phyloP scores from a whole-genome alignment of 1,140 invertebrate species.

The Augochlora pura region DNA sequence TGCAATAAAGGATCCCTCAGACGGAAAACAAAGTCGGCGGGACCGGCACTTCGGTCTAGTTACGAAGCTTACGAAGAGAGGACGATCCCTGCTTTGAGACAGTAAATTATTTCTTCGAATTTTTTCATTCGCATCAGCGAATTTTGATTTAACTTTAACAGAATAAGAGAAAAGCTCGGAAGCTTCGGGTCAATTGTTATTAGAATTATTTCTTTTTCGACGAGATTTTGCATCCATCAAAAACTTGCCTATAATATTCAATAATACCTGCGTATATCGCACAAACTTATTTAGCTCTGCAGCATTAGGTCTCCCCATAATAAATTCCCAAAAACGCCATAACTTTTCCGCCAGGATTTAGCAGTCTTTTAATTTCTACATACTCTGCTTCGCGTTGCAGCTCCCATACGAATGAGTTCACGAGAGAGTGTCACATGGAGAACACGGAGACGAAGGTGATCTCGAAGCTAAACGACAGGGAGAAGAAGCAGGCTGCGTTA shows the following conservation, averaged over 20 bases:
- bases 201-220: no score
- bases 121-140: no score
- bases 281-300: no score
- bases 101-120: slow-evolving; percentile 81
- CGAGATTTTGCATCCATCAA: no score
- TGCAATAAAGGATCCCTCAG: slow-evolving; percentile 83
- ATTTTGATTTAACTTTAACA: no score
- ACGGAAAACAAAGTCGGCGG: slow-evolving; percentile 88
- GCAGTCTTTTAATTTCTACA: background rate
- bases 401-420: slow-evolving; percentile 89
- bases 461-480: slow-evolving; percentile 91
- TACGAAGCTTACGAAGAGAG: slow-evolving; percentile 93
- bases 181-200: no score
- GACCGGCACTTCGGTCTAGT: slow-evolving; percentile 85
- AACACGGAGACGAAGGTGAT: slow-evolving; percentile 80
- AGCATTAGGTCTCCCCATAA: no score
- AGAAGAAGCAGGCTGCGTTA: slow-evolving; percentile 93
- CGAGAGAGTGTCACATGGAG: slow-evolving; percentile 85
- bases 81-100: slow-evolving; percentile 89
- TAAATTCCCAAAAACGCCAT: no score
- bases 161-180: no score
- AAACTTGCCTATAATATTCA: no score
- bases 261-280: no score
- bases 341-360: background rate
- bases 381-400: slow-evolving; percentile 74